These are phyloP conservation scores for Dascillus cervinus DNA, from an alignment of 2,888 invertebrate genomes.

Conservation along the genomic window DNA sequence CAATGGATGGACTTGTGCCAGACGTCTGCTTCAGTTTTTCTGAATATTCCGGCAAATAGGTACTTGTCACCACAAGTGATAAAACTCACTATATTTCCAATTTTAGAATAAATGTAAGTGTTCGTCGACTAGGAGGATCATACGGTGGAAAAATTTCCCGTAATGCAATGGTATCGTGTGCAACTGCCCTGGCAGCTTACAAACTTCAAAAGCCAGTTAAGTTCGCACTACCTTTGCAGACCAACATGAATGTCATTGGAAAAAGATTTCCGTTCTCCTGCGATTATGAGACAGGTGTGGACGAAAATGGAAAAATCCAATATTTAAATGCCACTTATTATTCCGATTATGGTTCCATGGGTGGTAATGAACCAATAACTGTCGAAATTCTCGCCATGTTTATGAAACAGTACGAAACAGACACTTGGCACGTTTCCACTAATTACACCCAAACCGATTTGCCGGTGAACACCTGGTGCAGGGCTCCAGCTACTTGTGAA, in stretches of 20 bases:
- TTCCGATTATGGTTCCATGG: slow-evolving; percentile 49
- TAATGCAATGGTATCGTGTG: slow-evolving; percentile 49
- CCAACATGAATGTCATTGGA: slow-evolving; percentile 64
- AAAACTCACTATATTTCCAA: not conserved
- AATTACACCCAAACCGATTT: slow-evolving; percentile 54
- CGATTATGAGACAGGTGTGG: slow-evolving; percentile 60
- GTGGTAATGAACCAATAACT: slow-evolving; percentile 47
- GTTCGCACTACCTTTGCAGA: slow-evolving; percentile 61
- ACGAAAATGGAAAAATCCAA: slow-evolving; percentile 58
- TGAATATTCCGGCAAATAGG: slow-evolving; percentile 48
- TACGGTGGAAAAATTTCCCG: slow-evolving; percentile 74
- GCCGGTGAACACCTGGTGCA: slow-evolving; percentile 53
- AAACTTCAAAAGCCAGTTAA: slow-evolving; percentile 58
- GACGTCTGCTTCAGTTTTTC: slow-evolving; percentile 44
- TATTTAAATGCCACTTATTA: slow-evolving; percentile 52
- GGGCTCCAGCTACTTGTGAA: slow-evolving; percentile 44
- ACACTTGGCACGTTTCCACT: slow-evolving; percentile 42
- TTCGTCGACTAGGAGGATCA: slow-evolving; percentile 70
- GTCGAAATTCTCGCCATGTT: slow-evolving; percentile 33
- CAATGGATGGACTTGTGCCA: slow-evolving; percentile 59
- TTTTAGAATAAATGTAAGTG: slow-evolving; percentile 59
- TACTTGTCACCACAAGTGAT: not conserved
- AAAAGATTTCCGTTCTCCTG: slow-evolving; percentile 54
- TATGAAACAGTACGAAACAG: slow-evolving; percentile 55
- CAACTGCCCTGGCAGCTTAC: slow-evolving; percentile 62